Conservation (phyloP, 1,140 invertebrate genomes). For the Drosophila nebulosa region DNA sequence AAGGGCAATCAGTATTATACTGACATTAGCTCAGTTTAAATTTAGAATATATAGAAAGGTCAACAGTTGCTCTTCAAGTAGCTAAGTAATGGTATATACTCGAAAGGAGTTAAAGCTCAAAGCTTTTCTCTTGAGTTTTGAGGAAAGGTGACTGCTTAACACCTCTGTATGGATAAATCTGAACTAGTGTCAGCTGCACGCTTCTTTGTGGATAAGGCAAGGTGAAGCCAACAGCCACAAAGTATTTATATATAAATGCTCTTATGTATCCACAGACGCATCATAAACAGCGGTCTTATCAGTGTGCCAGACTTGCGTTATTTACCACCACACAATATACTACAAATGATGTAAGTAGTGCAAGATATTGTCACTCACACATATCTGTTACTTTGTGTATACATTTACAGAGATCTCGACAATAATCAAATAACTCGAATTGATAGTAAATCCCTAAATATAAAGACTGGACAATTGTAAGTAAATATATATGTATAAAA, state of each 20-base stretch:
- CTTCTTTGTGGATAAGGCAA: too few species aligned
- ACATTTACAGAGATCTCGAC: constrained; percentile 82
- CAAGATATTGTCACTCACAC: too few species aligned
- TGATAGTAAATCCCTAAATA: constrained; percentile 81
- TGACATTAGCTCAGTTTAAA: not conserved
- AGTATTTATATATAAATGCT: not conserved
- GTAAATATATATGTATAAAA: constrained; percentile 72
- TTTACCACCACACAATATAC: constrained; percentile 81
- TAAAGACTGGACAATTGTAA: constrained; percentile 84
- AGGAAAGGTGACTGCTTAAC: not conserved
- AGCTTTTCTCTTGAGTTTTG: not conserved
- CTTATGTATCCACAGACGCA: constrained; percentile 80
- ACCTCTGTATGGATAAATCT: too few species aligned
- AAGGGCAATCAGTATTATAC: too few species aligned
- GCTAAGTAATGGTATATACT: not conserved
- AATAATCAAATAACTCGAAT: constrained; percentile 83
- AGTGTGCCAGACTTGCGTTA: constrained; percentile 82
- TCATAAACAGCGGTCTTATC: constrained; percentile 82
- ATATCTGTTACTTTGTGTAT: not conserved
- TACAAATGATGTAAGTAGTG: constrained; percentile 84
- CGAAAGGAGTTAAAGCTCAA: not conserved
- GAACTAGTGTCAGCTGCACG: too few species aligned
- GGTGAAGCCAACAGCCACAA: not conserved
- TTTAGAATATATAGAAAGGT: not conserved
- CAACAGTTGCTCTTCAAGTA: not conserved